Evolutionary conservation across 2,113 vertebrate genomes (phyloP).

Genomic region (Nothobranchius kuhntae): DNA sequence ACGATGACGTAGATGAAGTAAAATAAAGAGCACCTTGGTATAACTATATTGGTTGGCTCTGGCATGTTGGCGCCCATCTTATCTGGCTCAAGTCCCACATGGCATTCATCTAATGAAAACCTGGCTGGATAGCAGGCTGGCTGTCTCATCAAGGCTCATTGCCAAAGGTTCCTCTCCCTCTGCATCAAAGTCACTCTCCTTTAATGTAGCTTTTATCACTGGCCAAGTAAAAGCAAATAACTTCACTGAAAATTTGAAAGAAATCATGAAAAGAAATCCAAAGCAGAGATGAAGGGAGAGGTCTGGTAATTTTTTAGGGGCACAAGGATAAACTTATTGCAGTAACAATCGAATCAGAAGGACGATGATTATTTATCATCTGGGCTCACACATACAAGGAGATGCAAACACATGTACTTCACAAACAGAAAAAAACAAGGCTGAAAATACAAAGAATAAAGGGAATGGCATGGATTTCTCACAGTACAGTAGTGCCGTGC

Average conservation of each 20-base stretch:
- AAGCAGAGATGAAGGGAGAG: constrained; percentile 54
- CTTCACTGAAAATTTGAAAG: constrained; percentile 63
- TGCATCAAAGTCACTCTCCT: constrained; percentile 76
- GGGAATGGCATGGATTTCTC: constrained; percentile 18
- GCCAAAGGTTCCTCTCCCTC: constrained; percentile 74
- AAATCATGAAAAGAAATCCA: constrained; percentile 57
- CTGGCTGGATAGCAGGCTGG: constrained; percentile 67
- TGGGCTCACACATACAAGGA: background rate
- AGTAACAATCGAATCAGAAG: constrained; percentile 54
- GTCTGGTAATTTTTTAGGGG: constrained; percentile 50
- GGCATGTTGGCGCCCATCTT: constrained; percentile 70
- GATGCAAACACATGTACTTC: constrained; percentile 12
- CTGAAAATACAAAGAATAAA: constrained; percentile 1
- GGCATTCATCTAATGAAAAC: constrained; percentile 80
- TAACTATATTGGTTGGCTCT: constrained; percentile 77
- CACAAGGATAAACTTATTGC: constrained; percentile 45
- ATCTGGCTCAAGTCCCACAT: constrained; percentile 72
- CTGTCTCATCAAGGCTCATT: constrained; percentile 69
- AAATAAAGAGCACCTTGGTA: constrained; percentile 76
- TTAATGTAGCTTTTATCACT: constrained; percentile 77
- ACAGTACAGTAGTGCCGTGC: constrained; percentile 47
- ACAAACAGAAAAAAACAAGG: constrained; percentile 1
- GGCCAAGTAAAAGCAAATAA: constrained; percentile 76
- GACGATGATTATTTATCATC: constrained; percentile 35
- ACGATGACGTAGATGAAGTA: constrained; percentile 67